Evolutionary conservation across 2,797 vertebrate species (phyloP).

Genomic region (Artibeus lituratus): DNA sequence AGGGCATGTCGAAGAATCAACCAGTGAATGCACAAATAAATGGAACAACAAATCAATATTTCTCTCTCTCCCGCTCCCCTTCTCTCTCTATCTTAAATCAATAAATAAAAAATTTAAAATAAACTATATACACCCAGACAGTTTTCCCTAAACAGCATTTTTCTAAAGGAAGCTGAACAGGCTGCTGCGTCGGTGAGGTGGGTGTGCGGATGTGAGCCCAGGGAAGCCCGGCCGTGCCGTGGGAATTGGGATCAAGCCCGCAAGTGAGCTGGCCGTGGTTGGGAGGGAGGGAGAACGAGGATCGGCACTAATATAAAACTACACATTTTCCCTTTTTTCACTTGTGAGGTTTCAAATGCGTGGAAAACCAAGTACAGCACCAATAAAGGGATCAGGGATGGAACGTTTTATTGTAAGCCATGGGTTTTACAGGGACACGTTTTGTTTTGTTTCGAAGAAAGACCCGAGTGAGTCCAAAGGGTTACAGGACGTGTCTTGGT

Average conservation of each 20-base stretch:
- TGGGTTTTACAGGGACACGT: neutral
- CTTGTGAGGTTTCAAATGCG: neutral
- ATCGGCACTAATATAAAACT: neutral
- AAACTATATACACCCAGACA: neutral
- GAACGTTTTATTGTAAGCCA: slow-evolving; percentile 43
- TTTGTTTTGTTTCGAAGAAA: slow-evolving; percentile 30
- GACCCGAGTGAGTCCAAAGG: neutral
- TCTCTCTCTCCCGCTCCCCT: no score
- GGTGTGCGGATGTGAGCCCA: neutral
- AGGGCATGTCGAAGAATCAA: no score
- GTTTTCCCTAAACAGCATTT: neutral
- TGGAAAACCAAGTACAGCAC: neutral
- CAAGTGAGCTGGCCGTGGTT: neutral
- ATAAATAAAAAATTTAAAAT: no score
- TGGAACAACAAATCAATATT: no score
- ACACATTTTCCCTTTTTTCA: neutral
- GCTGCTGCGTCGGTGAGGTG: neutral
- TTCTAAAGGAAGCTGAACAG: neutral
- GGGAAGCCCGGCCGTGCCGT: neutral
- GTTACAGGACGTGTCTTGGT: neutral
- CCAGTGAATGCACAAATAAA: no score
- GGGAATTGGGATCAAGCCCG: neutral
- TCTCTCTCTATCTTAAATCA: no score
- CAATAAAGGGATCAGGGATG: neutral
- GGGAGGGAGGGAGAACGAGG: neutral